Base-by-base conservation (phyloP, 2,113 vertebrate species). In the Mixornis gularis region DNA sequence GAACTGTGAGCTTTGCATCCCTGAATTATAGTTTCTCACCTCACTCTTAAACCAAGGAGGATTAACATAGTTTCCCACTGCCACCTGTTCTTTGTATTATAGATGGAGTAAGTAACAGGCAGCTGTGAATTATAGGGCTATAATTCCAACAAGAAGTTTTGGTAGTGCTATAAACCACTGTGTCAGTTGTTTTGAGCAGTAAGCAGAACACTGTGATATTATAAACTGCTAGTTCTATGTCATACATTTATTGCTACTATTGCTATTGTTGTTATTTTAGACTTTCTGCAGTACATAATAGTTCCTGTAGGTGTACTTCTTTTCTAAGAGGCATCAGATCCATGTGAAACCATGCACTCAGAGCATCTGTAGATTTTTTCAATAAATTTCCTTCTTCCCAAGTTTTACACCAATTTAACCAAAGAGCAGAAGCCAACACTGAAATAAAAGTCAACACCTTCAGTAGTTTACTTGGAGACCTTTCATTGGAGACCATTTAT, bases 11-110 rank as follows among this genome's bases (percentile, higher is more conserved):
- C 19, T 94, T 87, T 85, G 40, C 41, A 69, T 55, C 60, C 52
- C 80, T 72, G 70, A 93, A 60, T 84, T 65, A 60, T 2, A 55
- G 53, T 86, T 94, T 94, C 66, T 89, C 92, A 87, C 70, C 78
- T 94, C 77, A 74, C 40, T 84, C 69, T 92, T 81, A 65, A 87
- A 81, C 58, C 79, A 36, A 62, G 52, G 29, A 88, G 64, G 86
- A 89, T 93, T 96, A 91, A 62, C 73, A 76, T 40, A 77, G 18
- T 91, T 96, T 92, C 63, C 60, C 86, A 69, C 62, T 65, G 66
- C 58, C 91, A 95, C 89, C 92, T 96, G 92, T 95, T 93, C 78
- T 90, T 36, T 91, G 29, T 92, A 79, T 93, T 96, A 87, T 43
- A 91, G 55, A 59, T 87, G 63, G 58, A 82, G 41, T 89, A 95